phyloP scores from a whole-genome alignment of 2,113 vertebrate species.

The Spermophilus dauricus region DNA sequence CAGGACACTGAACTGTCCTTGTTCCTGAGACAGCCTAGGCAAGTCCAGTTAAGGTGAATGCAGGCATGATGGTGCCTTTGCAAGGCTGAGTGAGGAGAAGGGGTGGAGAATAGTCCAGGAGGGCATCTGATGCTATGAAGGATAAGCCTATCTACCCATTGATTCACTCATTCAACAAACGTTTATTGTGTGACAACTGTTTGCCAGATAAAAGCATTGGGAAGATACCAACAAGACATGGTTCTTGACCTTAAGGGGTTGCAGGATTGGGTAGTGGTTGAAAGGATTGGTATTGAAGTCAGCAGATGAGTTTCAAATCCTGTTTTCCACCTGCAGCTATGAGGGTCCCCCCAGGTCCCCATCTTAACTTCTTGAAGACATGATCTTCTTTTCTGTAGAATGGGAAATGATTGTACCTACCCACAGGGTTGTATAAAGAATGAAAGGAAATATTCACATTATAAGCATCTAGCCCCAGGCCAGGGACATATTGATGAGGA shows the following conservation, averaged over 20 bases:
- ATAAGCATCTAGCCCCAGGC: not conserved
- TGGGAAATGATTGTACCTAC: not conserved
- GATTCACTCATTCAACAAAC: slow-evolving; percentile 38
- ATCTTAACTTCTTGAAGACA: slow-evolving; percentile 23
- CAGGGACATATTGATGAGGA: not conserved
- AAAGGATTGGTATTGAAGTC: not conserved
- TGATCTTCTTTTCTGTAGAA: not conserved
- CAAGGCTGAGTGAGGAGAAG: not conserved
- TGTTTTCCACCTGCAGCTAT: not conserved
- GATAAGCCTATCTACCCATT: not conserved
- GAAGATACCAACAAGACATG: not conserved
- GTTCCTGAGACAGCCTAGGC: not conserved
- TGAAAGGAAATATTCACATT: not conserved
- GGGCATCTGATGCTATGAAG: not conserved
- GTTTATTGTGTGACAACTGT: not conserved
- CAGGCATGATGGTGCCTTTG: not conserved
- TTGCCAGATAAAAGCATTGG: slow-evolving; percentile 43
- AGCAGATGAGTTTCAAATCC: not conserved
- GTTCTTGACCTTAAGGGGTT: not conserved
- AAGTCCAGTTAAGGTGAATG: not conserved
- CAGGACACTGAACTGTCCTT: not conserved
- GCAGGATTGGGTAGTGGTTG: not conserved
- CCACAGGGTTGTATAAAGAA: not conserved
- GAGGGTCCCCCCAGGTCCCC: not conserved
- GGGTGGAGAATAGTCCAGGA: slow-evolving; percentile 19